Evolutionary conservation across 2,888 invertebrate genomes (phyloP), one percentile per base, ranked within the genome.

Genomic region (Leistus spinibarbis): DNA sequence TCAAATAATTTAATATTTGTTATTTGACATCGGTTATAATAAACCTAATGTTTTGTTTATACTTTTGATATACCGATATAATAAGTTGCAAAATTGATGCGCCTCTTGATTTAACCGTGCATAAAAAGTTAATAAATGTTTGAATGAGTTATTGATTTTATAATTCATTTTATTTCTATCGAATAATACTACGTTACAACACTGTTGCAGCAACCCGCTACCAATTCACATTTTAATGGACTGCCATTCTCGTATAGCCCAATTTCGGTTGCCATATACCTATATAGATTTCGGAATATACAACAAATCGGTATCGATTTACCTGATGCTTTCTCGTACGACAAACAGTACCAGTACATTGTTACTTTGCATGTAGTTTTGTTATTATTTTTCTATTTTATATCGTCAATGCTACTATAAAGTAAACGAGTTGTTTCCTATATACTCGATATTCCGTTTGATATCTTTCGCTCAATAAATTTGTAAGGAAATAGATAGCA

Each of bases 171-270:
- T n/a, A n/a, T n/a, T n/a, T n/a, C n/a, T n/a, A n/a, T n/a, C n/a
- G n/a, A n/a, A n/a, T n/a, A n/a, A n/a, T n/a, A n/a, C n/a, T n/a
- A n/a, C n/a, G n/a, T n/a, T n/a, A n/a, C n/a, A n/a, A n/a, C n/a
- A n/a, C n/a, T n/a, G n/a, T n/a, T n/a, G n/a, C n/a, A 79, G 79
- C 80, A 79, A 77, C 78, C 77, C 77, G 77, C 78, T 78, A 79
- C 69, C 76, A 77, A 65, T 78, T 78, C 10, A 40, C 13, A 13
- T 13, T 5, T 10, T 40, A 40, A 40, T 40, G 13, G 7, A 40
- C 40, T 40, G 3, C 40, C 40, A 40, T 40, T 40, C 40, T 4
- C 40, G 10, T 40, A 40, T 40, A 40, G 40, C 40, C 40, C 40
- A 40, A 40, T 40, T 40, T 40, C 40, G 13, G 10, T 40, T 40